Percentiles rank a stretch among this genome's conserved stretches.
Evolutionary conservation across 2,888 invertebrate species (phyloP).

Genomic region (Phytoseiulus persimilis): DNA sequence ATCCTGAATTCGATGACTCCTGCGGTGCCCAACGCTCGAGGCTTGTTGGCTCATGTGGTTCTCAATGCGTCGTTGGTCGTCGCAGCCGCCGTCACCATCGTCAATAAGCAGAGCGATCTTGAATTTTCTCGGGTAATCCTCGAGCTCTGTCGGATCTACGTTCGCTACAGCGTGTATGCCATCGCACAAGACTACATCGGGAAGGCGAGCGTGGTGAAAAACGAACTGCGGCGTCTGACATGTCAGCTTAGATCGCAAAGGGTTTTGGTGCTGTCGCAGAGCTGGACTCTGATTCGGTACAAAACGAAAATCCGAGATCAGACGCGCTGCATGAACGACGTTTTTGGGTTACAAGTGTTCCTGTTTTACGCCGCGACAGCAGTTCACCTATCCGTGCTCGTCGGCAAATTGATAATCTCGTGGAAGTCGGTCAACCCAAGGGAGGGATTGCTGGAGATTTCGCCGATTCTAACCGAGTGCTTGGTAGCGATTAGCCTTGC

Average conservation of each 20-base stretch:
- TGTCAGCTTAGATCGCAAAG: not conserved
- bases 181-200: slow-evolving; percentile 9
- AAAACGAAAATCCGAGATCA: not conserved
- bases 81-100: not conserved
- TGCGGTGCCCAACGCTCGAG: slow-evolving; percentile 8
- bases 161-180: slow-evolving; percentile 24
- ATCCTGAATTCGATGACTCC: not conserved
- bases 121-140: not conserved
- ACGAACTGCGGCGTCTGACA: slow-evolving; percentile 1
- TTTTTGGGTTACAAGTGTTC: slow-evolving; percentile 11
- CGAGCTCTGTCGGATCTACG: slow-evolving; percentile 7
- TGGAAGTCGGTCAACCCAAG: not conserved
- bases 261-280: not conserved
- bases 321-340: slow-evolving; percentile 13
- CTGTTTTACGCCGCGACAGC: slow-evolving; percentile 11
- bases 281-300: slow-evolving; percentile 12
- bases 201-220: not conserved
- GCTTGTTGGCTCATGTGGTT: not conserved
- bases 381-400: not conserved
- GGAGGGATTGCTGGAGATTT: not conserved
- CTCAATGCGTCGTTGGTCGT: slow-evolving; percentile 5
- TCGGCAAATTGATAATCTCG: slow-evolving; percentile 14
- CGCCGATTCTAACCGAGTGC: slow-evolving; percentile 19
- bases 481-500: slow-evolving; percentile 16
- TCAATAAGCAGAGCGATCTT: not conserved